phyloP scores from a whole-genome alignment of 1,140 invertebrate genomes.

The Alviniconcha marisindica region DNA sequence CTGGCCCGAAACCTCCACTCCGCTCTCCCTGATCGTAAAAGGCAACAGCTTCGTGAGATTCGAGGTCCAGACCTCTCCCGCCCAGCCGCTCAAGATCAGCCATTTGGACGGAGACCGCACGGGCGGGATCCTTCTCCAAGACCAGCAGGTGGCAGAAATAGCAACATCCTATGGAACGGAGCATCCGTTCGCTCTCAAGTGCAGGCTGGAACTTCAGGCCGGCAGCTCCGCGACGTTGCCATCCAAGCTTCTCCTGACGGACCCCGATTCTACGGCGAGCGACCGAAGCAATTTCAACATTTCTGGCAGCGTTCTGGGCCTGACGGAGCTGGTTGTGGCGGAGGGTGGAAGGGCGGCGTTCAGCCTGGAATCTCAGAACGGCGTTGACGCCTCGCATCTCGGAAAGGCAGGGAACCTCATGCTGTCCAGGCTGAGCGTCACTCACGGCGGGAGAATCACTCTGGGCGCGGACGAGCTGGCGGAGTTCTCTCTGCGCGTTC shows the following conservation, averaged over 20 bases:
- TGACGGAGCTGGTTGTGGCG: slow-evolving; percentile 60
- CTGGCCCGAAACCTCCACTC: slow-evolving; percentile 40
- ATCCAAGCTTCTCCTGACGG: slow-evolving; percentile 58
- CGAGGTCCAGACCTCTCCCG: slow-evolving; percentile 7
- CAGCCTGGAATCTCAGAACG: slow-evolving; percentile 52
- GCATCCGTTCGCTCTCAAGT: slow-evolving; percentile 58
- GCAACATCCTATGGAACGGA: slow-evolving; percentile 62
- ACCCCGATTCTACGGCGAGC: slow-evolving; percentile 40
- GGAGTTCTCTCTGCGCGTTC: slow-evolving; percentile 50
- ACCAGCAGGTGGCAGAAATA: slow-evolving; percentile 52
- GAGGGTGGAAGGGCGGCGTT: slow-evolving; percentile 55
- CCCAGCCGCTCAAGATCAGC: slow-evolving; percentile 36
- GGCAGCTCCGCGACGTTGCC: slow-evolving; percentile 52
- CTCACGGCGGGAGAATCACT: slow-evolving; percentile 52
- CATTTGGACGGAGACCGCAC: slow-evolving; percentile 60
- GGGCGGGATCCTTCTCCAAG: slow-evolving; percentile 50
- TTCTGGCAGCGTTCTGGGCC: slow-evolving; percentile 54
- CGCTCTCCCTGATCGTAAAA: slow-evolving; percentile 43
- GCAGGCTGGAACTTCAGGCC: slow-evolving; percentile 55
- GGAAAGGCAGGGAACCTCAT: slow-evolving; percentile 51
- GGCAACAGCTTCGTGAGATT: slow-evolving; percentile 51
- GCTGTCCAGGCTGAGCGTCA: slow-evolving; percentile 59
- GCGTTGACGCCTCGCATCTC: slow-evolving; percentile 44
- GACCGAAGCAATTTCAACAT: slow-evolving; percentile 54
- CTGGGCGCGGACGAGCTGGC: slow-evolving; percentile 50